Evolutionary conservation across 2,113 vertebrate genomes (phyloP), one percentile per base, ranked within the genome.

Genomic region (Parus major): DNA sequence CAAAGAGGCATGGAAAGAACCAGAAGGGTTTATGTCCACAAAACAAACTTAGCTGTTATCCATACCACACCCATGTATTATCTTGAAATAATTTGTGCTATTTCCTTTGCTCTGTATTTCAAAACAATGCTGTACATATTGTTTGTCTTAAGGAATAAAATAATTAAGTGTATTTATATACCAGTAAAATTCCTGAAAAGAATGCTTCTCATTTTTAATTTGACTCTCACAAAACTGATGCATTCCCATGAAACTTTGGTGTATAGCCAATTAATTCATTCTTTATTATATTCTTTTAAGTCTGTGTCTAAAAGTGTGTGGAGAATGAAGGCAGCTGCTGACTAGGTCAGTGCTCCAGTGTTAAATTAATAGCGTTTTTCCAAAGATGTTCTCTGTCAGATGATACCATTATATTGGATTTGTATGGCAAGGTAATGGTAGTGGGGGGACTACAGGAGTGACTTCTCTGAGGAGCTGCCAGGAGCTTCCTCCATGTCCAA

Each of bases 71-170:
- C 49, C 35, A 28, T 6, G 0, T 18, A 47, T 10, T 82, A 56
- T 17, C 66, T 77, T 91, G n/a, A 76, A 92, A 76, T 72, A 55
- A 69, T 85, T 65, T 90, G 21, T 50, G 23, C 23, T 82, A 57
- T 60, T 90, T 79, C n/a, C 42, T 90, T 88, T 56, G 46, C 86
- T 83, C 59, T 80, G 11, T 57, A 84, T 85, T 80, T 92, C 59
- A 77, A 75, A 88, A 85, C 59, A 65, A 64, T 53, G n/a, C 18
- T 50, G 42, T 78, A 47, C 44, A 28, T 87, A 42, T 47, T 66
- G 22, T 73, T 83, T 39, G 22, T 35, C 19, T 82, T 90, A 72
- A 91, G 42, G 28, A 95, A 76, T 66, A 91, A 75, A 92, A 93
- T 42, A 50, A 82, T 78, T 77, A 63, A 47, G 56, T 47, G 13